A percentile compares a stretch with the other conserved stretches of the same genome.
Evolutionary conservation across 2,888 invertebrate genomes (phyloP).

Genomic region (Rutpela maculata): DNA sequence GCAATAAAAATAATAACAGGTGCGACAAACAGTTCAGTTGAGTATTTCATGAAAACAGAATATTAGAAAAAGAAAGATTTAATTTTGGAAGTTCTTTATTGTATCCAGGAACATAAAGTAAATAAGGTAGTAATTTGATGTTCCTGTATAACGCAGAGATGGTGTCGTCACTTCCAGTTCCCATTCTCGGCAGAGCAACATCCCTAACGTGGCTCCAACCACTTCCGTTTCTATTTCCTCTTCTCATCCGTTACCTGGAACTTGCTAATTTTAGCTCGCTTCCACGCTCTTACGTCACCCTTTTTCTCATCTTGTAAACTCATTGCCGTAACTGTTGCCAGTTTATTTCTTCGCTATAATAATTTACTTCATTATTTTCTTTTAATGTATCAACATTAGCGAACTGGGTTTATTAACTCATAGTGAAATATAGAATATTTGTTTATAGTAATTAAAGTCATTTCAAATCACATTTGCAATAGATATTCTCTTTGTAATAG

Average conservation of each 20-base stretch:
- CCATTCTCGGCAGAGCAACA: constrained; percentile 52
- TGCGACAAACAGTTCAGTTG: neutral
- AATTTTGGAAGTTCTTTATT: constrained; percentile 31
- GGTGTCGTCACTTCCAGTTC: constrained; percentile 58
- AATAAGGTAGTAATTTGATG: constrained; percentile 46
- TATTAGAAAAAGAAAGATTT: constrained; percentile 18
- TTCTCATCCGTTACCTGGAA: constrained; percentile 57
- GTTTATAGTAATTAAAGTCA: no score
- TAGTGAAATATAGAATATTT: neutral
- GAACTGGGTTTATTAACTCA: constrained; percentile 14
- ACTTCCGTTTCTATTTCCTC: constrained; percentile 65
- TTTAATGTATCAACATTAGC: constrained; percentile 14
- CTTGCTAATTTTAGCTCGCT: constrained; percentile 54
- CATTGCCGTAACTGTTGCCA: constrained; percentile 22
- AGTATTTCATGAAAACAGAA: neutral
- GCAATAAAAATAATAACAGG: neutral
- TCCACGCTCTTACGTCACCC: constrained; percentile 19
- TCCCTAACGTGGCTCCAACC: constrained; percentile 59
- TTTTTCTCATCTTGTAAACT: constrained; percentile 19
- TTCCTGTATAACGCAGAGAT: constrained; percentile 46
- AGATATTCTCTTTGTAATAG: no score
- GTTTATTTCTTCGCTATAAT: constrained; percentile 28
- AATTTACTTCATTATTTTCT: constrained; percentile 13
- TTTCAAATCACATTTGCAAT: no score
- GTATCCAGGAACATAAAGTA: constrained; percentile 38